These are phyloP conservation scores for Apaloderma vittatum DNA, from an alignment of 2,113 vertebrate species.

Conservation along the genomic window DNA sequence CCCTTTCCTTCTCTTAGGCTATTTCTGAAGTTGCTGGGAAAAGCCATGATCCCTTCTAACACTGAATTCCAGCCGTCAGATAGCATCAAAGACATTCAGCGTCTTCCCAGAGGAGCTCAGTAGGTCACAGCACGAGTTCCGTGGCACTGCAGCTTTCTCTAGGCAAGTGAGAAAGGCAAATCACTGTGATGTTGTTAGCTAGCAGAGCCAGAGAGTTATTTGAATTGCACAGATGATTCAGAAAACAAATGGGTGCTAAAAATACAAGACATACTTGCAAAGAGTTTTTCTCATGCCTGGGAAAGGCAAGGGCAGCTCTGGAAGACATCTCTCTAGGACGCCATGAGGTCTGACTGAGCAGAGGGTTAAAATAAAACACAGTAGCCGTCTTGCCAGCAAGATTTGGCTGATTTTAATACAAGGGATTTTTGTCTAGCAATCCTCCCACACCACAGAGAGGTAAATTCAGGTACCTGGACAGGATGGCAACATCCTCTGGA, in stretches of 20 bases:
- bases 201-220: conserved; percentile 15
- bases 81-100: conserved; percentile 16
- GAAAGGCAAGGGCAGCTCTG: conserved; percentile 20
- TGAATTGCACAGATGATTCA: conserved; percentile 49
- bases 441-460: background rate
- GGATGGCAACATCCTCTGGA: background rate
- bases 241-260: conserved; percentile 66
- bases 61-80: conserved; percentile 20
- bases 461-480: background rate
- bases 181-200: background rate
- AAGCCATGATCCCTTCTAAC: background rate
- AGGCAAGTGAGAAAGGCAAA: conserved; percentile 10
- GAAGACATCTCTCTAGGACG: background rate
- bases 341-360: background rate
- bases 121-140: background rate
- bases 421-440: background rate
- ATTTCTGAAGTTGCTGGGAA: conserved; percentile 34
- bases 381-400: background rate
- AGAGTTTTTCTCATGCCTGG: conserved; percentile 43
- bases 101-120: conserved; percentile 13
- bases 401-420: background rate
- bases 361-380: background rate
- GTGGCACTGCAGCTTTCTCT: conserved; percentile 9
- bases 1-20: background rate
- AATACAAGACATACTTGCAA: conserved; percentile 40